Evolutionary conservation across 2,888 invertebrate genomes (phyloP).

Genomic region (Ommatoiulus sabulosus): DNA sequence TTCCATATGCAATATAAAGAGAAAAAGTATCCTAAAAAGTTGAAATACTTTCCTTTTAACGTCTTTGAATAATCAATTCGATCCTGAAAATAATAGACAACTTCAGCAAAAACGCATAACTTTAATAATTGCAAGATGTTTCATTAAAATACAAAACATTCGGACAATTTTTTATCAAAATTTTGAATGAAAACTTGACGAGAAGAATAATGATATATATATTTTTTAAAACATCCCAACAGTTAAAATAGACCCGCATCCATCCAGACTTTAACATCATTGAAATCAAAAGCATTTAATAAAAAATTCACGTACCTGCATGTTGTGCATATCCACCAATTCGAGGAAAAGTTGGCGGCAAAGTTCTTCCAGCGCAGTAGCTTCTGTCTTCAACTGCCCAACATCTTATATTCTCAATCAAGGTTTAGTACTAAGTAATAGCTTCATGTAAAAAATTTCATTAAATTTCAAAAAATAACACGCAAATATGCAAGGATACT

Average conservation of each 20-base stretch:
- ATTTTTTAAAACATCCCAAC: slow-evolving; percentile 44
- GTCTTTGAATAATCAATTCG: slow-evolving; percentile 94
- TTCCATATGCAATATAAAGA: slow-evolving; percentile 99
- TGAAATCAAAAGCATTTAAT: background rate
- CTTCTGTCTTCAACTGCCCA: slow-evolving; percentile 84
- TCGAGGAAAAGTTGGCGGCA: slow-evolving; percentile 96
- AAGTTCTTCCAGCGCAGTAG: slow-evolving; percentile 89
- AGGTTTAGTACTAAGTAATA: background rate
- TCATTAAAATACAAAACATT: too few relatives aligned
- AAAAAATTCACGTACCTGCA: slow-evolving; percentile 68
- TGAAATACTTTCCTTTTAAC: slow-evolving; percentile 98
- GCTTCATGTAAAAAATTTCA: background rate
- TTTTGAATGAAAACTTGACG: too few relatives aligned
- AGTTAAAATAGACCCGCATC: background rate
- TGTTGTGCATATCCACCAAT: slow-evolving; percentile 90
- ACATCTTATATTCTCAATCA: slow-evolving; percentile 73
- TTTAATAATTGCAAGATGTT: too few relatives aligned
- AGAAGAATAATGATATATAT: too few relatives aligned
- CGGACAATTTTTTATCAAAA: too few relatives aligned
- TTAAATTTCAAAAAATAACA: background rate
- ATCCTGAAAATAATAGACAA: slow-evolving; percentile 78
- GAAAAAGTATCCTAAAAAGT: slow-evolving; percentile 97
- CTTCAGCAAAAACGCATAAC: too few relatives aligned
- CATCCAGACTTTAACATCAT: background rate
- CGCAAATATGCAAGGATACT: slow-evolving; percentile 63